phyloP scores from a whole-genome alignment of 2,888 invertebrate genomes.

The Torymus tubicola region DNA sequence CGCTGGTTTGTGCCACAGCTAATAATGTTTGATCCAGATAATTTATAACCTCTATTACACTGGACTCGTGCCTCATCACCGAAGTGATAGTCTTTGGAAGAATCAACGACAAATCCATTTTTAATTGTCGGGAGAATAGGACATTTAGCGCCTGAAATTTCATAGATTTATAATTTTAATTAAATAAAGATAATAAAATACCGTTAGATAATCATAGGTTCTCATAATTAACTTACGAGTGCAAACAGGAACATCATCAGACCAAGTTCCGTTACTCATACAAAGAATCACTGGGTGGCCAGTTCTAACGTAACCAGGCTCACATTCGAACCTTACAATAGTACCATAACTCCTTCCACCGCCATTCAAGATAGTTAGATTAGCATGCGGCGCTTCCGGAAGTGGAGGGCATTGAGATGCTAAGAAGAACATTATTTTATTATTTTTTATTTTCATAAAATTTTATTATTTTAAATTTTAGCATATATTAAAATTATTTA shows the following conservation, averaged over 20 bases:
- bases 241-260: slow-evolving; percentile 92
- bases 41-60: slow-evolving; percentile 92
- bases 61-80: slow-evolving; percentile 95
- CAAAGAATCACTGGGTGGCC: slow-evolving; percentile 94
- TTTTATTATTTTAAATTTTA: no score
- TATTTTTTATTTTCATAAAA: not conserved
- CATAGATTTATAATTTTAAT: not conserved
- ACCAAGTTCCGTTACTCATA: slow-evolving; percentile 98
- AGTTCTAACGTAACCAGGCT: slow-evolving; percentile 91
- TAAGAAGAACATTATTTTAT: slow-evolving; percentile 67
- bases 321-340: slow-evolving; percentile 94
- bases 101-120: slow-evolving; percentile 92
- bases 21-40: slow-evolving; percentile 89
- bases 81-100: slow-evolving; percentile 85
- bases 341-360: slow-evolving; percentile 95
- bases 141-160: slow-evolving; percentile 80
- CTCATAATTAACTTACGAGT: slow-evolving; percentile 79
- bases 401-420: slow-evolving; percentile 94
- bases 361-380: slow-evolving; percentile 91
- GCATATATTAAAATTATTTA: no score
- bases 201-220: not conserved
- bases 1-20: slow-evolving; percentile 90
- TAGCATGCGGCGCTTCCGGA: slow-evolving; percentile 91
- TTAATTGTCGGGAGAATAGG: slow-evolving; percentile 87
- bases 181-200: slow-evolving; percentile 18